Conservation (phyloP, 2,113 vertebrate genomes). For the Gallinago paraguaiae region DNA sequence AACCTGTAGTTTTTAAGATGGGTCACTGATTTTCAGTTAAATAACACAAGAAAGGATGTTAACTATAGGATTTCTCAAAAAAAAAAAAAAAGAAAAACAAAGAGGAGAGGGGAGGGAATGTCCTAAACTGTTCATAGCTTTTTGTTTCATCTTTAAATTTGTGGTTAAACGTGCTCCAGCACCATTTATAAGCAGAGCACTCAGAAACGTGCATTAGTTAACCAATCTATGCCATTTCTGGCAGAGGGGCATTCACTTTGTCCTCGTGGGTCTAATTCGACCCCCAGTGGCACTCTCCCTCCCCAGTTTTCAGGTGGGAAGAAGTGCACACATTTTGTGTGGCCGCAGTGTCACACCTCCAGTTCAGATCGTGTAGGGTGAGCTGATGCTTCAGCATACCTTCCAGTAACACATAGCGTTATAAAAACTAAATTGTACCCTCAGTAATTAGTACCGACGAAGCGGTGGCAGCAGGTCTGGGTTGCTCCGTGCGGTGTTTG, state of each 20-base stretch:
- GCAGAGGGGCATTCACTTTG: background rate
- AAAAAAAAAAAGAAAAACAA: background rate
- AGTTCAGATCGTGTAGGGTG: background rate
- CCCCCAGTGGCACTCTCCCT: background rate
- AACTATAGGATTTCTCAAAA: background rate
- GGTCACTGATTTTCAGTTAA: background rate
- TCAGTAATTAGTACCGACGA: background rate
- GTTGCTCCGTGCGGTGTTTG: background rate
- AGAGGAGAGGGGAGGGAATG: fast-evolving
- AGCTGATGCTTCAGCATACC: background rate
- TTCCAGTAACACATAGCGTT: background rate
- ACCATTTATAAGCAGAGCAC: background rate
- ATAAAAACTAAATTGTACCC: background rate
- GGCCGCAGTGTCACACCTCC: background rate
- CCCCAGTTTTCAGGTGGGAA: background rate
- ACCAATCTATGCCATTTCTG: background rate
- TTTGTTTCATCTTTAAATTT: background rate
- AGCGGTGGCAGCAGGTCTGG: slow-evolving; percentile 25
- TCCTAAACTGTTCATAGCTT: background rate
- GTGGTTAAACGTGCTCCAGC: background rate
- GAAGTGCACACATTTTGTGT: background rate
- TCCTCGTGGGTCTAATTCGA: background rate
- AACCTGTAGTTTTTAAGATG: background rate
- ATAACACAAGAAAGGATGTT: background rate
- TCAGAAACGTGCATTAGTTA: background rate